phyloP scores from a whole-genome alignment of 2,797 vertebrate genomes.

The Hoplostethus atlanticus region DNA sequence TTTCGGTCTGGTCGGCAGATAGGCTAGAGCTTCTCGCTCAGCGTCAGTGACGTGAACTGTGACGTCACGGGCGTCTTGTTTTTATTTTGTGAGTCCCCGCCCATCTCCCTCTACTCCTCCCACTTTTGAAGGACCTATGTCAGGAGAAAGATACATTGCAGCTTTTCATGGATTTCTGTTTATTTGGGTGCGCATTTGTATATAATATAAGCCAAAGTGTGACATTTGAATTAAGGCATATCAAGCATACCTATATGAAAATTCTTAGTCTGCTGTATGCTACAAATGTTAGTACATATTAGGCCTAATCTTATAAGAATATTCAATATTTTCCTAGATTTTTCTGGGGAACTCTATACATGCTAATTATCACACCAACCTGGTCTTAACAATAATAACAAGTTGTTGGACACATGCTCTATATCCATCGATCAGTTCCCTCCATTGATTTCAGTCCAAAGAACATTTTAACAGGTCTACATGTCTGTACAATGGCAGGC shows the following conservation, averaged over 20 bases:
- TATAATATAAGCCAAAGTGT: no score
- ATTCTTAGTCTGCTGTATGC: no score
- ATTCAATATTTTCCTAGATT: not conserved
- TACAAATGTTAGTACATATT: not conserved
- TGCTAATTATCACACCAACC: no score
- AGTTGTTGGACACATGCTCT: not conserved
- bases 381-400: not conserved
- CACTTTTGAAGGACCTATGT: conserved; percentile 25
- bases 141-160: not conserved
- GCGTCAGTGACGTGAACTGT: conserved; percentile 63
- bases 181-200: no score
- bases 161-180: no score
- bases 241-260: no score
- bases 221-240: no score
- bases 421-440: not conserved
- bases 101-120: conserved; percentile 53
- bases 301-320: not conserved
- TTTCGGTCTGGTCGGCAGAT: conserved; percentile 44
- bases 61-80: conserved; percentile 74
- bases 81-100: conserved; percentile 65
- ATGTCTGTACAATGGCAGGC: not conserved
- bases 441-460: conserved; percentile 6
- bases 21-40: conserved; percentile 59
- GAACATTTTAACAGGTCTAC: not conserved
- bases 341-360: no score